Evolutionary conservation across 2,797 vertebrate species (phyloP), one percentile per base, ranked within the genome.

Genomic region (Ctenopoma multispine): DNA sequence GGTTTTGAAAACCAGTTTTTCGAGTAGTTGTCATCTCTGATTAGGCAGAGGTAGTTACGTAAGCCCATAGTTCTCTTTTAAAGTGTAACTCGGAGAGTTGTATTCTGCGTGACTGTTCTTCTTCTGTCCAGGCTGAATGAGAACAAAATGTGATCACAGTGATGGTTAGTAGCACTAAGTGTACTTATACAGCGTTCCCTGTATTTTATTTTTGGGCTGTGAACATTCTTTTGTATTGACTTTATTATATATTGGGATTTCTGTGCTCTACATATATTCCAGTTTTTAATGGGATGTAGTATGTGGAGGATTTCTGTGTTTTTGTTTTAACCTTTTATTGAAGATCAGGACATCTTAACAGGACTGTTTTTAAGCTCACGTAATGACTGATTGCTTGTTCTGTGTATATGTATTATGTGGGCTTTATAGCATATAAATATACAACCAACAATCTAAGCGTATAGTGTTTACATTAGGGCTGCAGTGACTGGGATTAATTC

Each of bases 141-240:
- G 72, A 74, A 77, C 50, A 38, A 81, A 71, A 34, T 65, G 67
- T 69, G 75, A 82, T 80, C 74, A 48, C 63, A 56, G 69, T 72
- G 76, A 79, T 78, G 44, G 14, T 66, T 3, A 7, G 63, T 55
- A 69, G 56, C 49, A 4, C 70, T 9, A 47, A 82, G 47, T 50
- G 50, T 51, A 40, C 67, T 63, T 3, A 24, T 58, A 57, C 69
- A 71, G 63, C 34, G 10, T 15, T 12, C 29, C 23, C 7, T 10
- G 47, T 29, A 46, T 20, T 41, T 61, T 49, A 7, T 10, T 40
- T 65, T 61, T 1, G 65, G n/a, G 15, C 41, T 63, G 23, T 7
- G 9, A 46, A 43, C 51, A 41, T 76, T 74, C 69, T 8, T 46
- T 4, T 4, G 4, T 60, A 56, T 58, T 27, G 34, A 5, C 3